Conservation (phyloP, 2,888 invertebrate genomes). For the Melieria omissa region DNA sequence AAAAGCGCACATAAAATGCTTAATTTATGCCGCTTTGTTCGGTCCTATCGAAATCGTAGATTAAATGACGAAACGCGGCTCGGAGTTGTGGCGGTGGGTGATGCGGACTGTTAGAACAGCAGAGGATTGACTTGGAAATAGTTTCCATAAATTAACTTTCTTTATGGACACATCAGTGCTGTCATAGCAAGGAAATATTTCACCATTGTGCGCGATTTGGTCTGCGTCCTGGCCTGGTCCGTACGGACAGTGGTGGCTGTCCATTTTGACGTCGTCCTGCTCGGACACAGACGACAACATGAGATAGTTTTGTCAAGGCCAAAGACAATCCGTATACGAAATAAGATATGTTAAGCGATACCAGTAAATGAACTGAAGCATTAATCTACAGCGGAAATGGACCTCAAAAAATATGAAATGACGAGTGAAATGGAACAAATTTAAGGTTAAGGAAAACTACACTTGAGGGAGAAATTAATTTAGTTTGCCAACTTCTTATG, state of each 20-base stretch:
- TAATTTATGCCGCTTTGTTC: conserved; percentile 55
- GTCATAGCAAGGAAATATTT: conserved; percentile 34
- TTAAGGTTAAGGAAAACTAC: too few relatives aligned
- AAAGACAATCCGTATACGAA: too few relatives aligned
- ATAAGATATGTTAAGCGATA: too few relatives aligned
- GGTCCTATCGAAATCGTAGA: conserved; percentile 30
- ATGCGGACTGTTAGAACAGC: conserved; percentile 16
- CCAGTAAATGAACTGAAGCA: too few relatives aligned
- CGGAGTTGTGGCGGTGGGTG: conserved; percentile 15
- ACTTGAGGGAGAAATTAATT: too few relatives aligned
- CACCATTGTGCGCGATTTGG: not conserved
- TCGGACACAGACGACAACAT: too few relatives aligned
- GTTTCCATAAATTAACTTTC: conserved; percentile 61
- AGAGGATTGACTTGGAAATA: conserved; percentile 48
- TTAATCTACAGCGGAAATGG: too few relatives aligned
- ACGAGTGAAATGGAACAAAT: too few relatives aligned
- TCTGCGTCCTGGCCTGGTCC: not conserved
- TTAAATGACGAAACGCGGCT: conserved; percentile 12
- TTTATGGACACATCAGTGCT: conserved; percentile 52
- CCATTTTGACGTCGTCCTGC: not conserved
- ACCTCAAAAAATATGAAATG: too few relatives aligned
- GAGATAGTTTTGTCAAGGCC: too few relatives aligned
- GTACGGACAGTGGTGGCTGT: not conserved
- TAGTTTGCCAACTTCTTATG: too few relatives aligned
- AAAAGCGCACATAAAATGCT: conserved; percentile 59